Percentiles rank a stretch among this genome's conserved stretches.
phyloP scores from a whole-genome alignment of 2,113 vertebrate species.

The Haemorhous mexicanus region DNA sequence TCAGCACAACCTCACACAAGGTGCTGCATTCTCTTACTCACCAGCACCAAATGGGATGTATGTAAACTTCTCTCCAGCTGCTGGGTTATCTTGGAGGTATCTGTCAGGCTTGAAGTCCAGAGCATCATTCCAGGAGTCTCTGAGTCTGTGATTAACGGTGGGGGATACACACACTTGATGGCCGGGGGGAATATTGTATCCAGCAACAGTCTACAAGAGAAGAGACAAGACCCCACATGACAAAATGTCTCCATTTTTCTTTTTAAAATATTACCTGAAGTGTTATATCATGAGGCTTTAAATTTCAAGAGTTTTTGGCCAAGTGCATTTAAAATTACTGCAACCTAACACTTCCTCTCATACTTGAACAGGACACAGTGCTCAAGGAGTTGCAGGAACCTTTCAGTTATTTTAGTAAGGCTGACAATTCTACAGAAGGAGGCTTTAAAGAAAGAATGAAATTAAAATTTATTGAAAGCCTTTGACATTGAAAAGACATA shows the following conservation, averaged over 20 bases:
- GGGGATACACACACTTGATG: slow-evolving; percentile 98
- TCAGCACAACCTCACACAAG: no score
- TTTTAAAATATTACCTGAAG: background rate
- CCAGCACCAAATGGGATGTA: slow-evolving; percentile 95
- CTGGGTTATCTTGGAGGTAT: slow-evolving; percentile 86
- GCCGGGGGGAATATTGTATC: slow-evolving; percentile 89
- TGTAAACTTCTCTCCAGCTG: slow-evolving; percentile 88
- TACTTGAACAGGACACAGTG: background rate
- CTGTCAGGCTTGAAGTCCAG: slow-evolving; percentile 88
- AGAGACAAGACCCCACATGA: background rate
- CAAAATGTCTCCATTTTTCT: background rate
- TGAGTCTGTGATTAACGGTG: slow-evolving; percentile 93
- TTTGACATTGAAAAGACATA: background rate
- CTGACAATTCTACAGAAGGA: background rate
- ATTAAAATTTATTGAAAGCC: background rate
- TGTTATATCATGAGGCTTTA: background rate
- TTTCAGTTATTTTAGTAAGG: background rate
- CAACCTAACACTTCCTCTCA: background rate
- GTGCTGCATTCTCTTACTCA: slow-evolving; percentile 40
- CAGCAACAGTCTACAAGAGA: slow-evolving; percentile 79
- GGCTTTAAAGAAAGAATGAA: background rate
- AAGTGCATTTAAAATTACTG: background rate
- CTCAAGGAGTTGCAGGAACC: background rate
- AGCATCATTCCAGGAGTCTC: slow-evolving; percentile 82
- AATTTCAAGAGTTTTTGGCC: background rate